phyloP scores from a whole-genome alignment of 1,140 invertebrate genomes.

The Diorhabda sublineata region DNA sequence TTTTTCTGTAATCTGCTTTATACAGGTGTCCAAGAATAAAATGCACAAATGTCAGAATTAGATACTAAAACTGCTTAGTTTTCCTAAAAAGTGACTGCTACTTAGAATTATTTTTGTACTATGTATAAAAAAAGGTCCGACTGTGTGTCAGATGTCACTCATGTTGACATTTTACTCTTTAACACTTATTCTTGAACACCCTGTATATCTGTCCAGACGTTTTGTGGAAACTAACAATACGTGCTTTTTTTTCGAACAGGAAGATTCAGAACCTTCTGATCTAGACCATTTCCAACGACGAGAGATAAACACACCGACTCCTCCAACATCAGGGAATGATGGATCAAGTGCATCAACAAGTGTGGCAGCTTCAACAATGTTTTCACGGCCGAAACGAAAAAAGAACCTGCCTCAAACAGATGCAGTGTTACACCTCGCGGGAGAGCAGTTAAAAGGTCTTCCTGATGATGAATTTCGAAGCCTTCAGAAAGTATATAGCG shows the following conservation, averaged over 20 bases:
- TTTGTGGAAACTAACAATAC: conserved; percentile 16
- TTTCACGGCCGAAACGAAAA: conserved; percentile 10
- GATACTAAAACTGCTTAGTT: too few relatives aligned
- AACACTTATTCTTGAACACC: too few relatives aligned
- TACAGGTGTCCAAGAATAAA: too few relatives aligned
- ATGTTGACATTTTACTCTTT: too few relatives aligned
- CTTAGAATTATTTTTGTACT: too few relatives aligned
- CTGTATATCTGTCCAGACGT: too few relatives aligned
- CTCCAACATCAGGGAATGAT: conserved; percentile 5
- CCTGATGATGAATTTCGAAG: conserved; percentile 28
- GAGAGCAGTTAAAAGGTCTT: conserved; percentile 18
- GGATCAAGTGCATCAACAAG: conserved; percentile 13
- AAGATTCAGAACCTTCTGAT: conserved; percentile 16
- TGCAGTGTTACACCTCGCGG: conserved; percentile 24
- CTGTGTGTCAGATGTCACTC: too few relatives aligned
- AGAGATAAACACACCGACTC: conserved; percentile 1
- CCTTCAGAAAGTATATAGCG: conserved; percentile 28
- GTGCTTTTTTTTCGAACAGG: conserved; percentile 10
- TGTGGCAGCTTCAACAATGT: conserved; percentile 5
- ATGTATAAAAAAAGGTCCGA: too few relatives aligned
- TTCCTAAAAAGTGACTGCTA: too few relatives aligned
- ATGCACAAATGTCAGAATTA: too few relatives aligned
- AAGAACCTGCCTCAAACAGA: conserved; percentile 7
- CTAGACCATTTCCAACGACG: conserved; percentile 7
- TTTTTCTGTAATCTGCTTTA: too few relatives aligned